These are phyloP conservation scores for Sclerurus mexicanus DNA, from an alignment of 2,113 vertebrate genomes.

Conservation along the genomic window DNA sequence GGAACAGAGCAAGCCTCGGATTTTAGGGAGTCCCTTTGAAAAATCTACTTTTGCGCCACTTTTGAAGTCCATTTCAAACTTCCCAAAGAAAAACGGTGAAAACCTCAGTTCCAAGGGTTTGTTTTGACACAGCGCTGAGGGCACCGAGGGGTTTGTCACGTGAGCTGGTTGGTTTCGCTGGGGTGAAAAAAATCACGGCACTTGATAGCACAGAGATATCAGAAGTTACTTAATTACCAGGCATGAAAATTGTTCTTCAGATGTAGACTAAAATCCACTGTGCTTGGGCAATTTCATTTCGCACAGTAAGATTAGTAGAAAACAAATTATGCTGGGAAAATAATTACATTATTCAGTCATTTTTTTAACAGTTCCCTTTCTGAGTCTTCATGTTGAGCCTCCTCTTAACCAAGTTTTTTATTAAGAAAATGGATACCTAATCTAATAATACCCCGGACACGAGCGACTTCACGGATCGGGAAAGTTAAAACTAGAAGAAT, in stretches of 20 bases:
- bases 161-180: not conserved
- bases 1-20: not conserved
- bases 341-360: not conserved
- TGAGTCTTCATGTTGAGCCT: not conserved
- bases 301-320: not conserved
- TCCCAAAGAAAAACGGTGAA: not conserved
- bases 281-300: not conserved
- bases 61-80: not conserved
- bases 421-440: slow-evolving; percentile 12
- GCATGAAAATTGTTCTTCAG: not conserved
- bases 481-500: not conserved
- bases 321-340: not conserved
- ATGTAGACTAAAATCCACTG: not conserved
- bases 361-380: slow-evolving; percentile 9
- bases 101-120: not conserved
- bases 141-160: not conserved
- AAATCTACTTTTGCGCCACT: not conserved
- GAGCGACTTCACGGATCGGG: not conserved
- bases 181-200: not conserved
- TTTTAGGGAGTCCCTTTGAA: not conserved
- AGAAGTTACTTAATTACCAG: slow-evolving; percentile 1
- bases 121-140: not conserved
- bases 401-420: not conserved
- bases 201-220: not conserved
- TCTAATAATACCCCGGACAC: not conserved